These are phyloP conservation scores for Sinocyclocheilus maitianheensis DNA, from an alignment of 2,113 vertebrate species.

Conservation along the genomic window DNA sequence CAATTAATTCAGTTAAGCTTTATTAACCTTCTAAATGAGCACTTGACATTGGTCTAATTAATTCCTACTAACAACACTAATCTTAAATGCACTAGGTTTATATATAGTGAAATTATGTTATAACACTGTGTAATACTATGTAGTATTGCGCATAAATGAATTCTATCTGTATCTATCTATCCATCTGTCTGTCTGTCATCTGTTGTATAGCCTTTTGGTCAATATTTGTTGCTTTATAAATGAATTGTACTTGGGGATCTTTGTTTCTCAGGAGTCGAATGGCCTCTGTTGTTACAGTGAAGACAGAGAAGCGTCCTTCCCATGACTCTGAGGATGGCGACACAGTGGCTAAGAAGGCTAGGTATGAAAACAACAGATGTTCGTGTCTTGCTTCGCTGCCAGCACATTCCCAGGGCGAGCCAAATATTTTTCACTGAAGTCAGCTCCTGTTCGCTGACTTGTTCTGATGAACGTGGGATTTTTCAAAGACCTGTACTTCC, in stretches of 20 bases:
- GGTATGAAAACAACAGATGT: slow-evolving; percentile 71
- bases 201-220: background rate
- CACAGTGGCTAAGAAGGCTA: slow-evolving; percentile 89
- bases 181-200: too few relatives aligned
- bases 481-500: background rate
- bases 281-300: slow-evolving; percentile 84
- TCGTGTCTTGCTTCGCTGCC: background rate
- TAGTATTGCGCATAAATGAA: too few relatives aligned
- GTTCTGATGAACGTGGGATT: background rate
- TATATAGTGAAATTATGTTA: background rate
- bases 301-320: slow-evolving; percentile 81
- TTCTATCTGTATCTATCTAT: too few relatives aligned
- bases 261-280: slow-evolving; percentile 81
- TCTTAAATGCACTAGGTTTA: background rate
- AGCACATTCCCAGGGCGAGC: background rate
- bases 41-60: background rate
- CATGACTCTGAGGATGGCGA: slow-evolving; percentile 82
- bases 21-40: background rate
- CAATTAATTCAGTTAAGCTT: background rate
- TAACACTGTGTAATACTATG: background rate
- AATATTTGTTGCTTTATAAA: background rate
- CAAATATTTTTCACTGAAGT: background rate
- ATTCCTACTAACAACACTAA: background rate
- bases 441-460: background rate
- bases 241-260: background rate